phyloP scores from a whole-genome alignment of 2,113 vertebrate genomes.

The Anser cygnoides region DNA sequence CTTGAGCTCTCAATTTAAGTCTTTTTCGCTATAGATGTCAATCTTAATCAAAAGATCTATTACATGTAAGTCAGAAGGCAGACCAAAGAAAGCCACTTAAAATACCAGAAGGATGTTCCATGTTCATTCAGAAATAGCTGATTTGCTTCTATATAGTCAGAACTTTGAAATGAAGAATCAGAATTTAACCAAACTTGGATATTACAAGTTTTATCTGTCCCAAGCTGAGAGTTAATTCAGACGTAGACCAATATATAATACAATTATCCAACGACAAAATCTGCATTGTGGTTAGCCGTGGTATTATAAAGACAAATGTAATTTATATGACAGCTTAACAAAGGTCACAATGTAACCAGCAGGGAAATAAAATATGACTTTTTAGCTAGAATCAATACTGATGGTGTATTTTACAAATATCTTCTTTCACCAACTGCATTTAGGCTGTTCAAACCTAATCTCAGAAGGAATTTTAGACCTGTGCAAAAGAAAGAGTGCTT shows the following conservation, averaged over 20 bases:
- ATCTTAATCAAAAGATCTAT: constrained; percentile 38
- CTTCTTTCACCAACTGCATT: not conserved
- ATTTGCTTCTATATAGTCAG: not conserved
- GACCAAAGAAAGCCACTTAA: not conserved
- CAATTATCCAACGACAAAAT: constrained; percentile 29
- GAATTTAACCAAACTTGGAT: constrained; percentile 41
- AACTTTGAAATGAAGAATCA: constrained; percentile 22
- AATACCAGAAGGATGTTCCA: not conserved
- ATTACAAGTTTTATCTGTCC: constrained; percentile 2
- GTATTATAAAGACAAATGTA: constrained; percentile 50
- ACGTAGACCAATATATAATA: not conserved
- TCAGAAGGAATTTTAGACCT: constrained; percentile 1
- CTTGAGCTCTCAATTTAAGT: not conserved
- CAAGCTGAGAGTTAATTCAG: constrained; percentile 38
- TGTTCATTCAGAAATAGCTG: constrained; percentile 6
- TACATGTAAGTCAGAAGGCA: not conserved
- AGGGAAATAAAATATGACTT: constrained; percentile 17
- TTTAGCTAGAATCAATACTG: constrained; percentile 28
- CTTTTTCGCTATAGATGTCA: not conserved
- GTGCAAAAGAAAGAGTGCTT: constrained; percentile 8
- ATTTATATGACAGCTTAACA: constrained; percentile 47
- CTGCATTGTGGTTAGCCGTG: constrained; percentile 7
- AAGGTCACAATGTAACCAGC: constrained; percentile 47
- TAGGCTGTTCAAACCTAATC: not conserved
- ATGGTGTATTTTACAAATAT: constrained; percentile 16